Percentiles rank a stretch among this genome's conserved stretches.
Evolutionary conservation across 2,888 invertebrate genomes (phyloP).

Genomic region (Tridacna crocea): DNA sequence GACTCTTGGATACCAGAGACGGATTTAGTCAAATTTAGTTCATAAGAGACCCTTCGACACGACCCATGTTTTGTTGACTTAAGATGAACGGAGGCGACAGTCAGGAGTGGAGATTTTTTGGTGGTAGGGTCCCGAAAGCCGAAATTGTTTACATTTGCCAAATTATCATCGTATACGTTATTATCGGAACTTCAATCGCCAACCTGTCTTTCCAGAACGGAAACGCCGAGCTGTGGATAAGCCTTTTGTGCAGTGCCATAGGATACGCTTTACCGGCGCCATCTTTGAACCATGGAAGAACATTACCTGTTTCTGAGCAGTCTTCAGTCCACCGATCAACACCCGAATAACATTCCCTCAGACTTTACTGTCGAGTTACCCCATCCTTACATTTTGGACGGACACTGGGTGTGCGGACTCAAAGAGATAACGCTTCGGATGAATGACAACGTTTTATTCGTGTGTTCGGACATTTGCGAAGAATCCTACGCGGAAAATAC

Average conservation of each 20-base stretch:
- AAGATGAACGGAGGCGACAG: background rate
- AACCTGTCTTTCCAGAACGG: constrained; percentile 40
- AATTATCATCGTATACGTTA: constrained; percentile 39
- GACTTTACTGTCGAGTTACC: constrained; percentile 5
- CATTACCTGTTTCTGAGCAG: constrained; percentile 11
- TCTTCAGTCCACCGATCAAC: background rate
- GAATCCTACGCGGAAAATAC: constrained; percentile 10
- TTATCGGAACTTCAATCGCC: constrained; percentile 43
- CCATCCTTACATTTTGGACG: background rate
- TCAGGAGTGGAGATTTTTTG: constrained; percentile 39
- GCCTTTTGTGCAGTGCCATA: constrained; percentile 37
- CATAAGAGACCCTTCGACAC: background rate
- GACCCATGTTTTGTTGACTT: background rate
- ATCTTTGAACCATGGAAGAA: background rate
- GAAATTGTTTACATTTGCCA: constrained; percentile 57
- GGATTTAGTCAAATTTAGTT: background rate
- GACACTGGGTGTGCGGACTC: background rate
- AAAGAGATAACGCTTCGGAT: background rate
- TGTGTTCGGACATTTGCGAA: constrained; percentile 4
- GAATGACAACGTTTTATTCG: background rate
- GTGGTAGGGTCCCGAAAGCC: constrained; percentile 35
- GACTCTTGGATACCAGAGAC: constrained; percentile 30
- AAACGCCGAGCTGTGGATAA: constrained; percentile 35
- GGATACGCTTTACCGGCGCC: constrained; percentile 32
- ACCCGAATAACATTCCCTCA: background rate